Evolutionary conservation across 2,113 vertebrate species (phyloP), one percentile per base, ranked within the genome.

Genomic region (Sitta europaea): DNA sequence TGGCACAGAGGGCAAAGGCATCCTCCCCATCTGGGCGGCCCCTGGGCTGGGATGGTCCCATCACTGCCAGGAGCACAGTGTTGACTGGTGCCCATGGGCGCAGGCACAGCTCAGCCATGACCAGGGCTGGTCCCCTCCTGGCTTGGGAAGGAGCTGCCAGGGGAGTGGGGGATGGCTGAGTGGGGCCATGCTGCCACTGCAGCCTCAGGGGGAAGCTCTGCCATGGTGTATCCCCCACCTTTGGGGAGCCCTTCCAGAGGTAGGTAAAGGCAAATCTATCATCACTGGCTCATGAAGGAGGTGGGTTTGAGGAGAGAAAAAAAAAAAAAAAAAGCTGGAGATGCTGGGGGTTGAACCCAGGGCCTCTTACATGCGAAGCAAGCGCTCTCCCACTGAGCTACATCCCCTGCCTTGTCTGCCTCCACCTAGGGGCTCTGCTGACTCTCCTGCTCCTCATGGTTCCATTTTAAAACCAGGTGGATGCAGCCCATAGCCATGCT

Each of bases 381-480:
- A 79, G 55, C 0, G 0, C 77, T 95, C 61, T 86, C 3, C 35
- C 5, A 0, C 77, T 92, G 66, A 92, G 61, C 67, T 83, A 79
- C 82, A 87, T 65, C 51, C 82, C 78, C 63, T 45, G 5, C 11
- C 2, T 9, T 3, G 0, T 1, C 0, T 1, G 0, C 2, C 1
- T 0, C 0, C 0, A 0, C 10, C 16, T 3, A 1, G 12, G 24
- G 8, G 15, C 25, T 74, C 10, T 33, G 4, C 23, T 53, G 43
- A 10, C 10, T 7, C 1, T 2, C 11, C 8, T 12, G 6, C 5
- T 29, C 28, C 35, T 48, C 5, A 0, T 20, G 5, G 2, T 4
- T 14, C 8, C 23, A 6, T 20, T 58, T 50, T 40, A 42, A 35
- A 17, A 23, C 11, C 6, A 27, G 48, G 16, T 2, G 24, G 9